phyloP scores from a whole-genome alignment of 2,797 vertebrate species.

The Falco concolor region DNA sequence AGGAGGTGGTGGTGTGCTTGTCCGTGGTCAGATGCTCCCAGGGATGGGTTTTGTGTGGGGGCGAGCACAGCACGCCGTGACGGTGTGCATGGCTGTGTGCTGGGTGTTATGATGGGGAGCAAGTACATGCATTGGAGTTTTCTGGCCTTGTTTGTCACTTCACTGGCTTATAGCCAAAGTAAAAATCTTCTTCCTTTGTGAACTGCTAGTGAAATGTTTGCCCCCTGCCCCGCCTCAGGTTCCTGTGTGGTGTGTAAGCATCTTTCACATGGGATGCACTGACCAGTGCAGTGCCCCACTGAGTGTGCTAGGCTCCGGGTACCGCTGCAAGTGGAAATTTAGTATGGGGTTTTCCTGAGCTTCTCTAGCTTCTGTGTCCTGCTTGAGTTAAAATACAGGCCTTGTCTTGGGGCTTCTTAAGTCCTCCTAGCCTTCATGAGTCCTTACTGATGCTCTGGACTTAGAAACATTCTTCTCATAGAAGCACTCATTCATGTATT shows the following conservation, averaged over 20 bases:
- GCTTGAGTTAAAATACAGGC: neutral
- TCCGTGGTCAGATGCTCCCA: accelerated
- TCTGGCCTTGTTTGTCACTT: neutral
- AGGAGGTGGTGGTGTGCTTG: too few species aligned
- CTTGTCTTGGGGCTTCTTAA: neutral
- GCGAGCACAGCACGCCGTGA: accelerated
- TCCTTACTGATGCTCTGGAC: neutral
- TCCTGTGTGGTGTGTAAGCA: accelerated
- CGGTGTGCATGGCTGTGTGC: accelerated
- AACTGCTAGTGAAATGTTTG: accelerated
- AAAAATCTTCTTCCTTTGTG: neutral
- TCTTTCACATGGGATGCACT: accelerated
- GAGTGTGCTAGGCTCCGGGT: neutral
- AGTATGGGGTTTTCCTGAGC: neutral
- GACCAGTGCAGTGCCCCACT: accelerated
- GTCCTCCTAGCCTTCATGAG: neutral
- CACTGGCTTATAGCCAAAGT: neutral
- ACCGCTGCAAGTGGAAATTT: neutral
- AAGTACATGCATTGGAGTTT: accelerated
- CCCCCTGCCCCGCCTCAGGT: neutral
- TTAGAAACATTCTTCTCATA: neutral
- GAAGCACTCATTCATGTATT: neutral
- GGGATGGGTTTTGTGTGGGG: neutral
- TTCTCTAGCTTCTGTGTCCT: neutral
- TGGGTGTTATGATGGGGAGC: neutral